Evolutionary conservation across 2,797 vertebrate species (phyloP).

Genomic region (Typhlichthys subterraneus): DNA sequence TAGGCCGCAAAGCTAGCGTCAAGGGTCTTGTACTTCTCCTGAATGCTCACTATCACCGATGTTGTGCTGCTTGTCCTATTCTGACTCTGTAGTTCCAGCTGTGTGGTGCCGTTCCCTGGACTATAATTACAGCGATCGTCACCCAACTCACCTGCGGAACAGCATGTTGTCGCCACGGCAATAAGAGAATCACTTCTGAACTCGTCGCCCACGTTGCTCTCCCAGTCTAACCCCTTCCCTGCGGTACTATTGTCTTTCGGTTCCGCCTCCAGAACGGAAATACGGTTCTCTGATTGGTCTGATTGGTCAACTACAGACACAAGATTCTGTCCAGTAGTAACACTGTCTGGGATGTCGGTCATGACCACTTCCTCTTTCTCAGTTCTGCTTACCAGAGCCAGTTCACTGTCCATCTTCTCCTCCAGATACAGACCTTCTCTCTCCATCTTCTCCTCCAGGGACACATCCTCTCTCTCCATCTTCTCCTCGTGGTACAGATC

Average conservation of each 20-base stretch:
- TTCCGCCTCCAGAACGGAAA: slow-evolving; percentile 8
- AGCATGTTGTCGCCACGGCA: slow-evolving; percentile 25
- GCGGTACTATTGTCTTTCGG: slow-evolving; percentile 20
- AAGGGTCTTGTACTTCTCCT: slow-evolving; percentile 18
- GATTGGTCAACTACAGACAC: slow-evolving; percentile 37
- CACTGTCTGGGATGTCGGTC: slow-evolving; percentile 23
- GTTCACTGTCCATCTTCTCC: slow-evolving; percentile 28
- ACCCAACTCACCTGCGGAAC: slow-evolving; percentile 20
- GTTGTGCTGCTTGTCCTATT: slow-evolving; percentile 8
- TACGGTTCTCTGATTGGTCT: slow-evolving; percentile 47
- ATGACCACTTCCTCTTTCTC: slow-evolving; percentile 18
- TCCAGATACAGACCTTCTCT: slow-evolving; percentile 22
- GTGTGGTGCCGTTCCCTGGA: slow-evolving; percentile 32
- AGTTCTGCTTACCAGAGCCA: slow-evolving; percentile 14
- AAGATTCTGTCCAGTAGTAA: slow-evolving; percentile 24
- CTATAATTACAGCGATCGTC: slow-evolving; percentile 10
- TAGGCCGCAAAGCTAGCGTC: slow-evolving; percentile 10
- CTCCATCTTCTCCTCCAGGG: too few relatives aligned
- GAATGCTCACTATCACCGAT: slow-evolving; percentile 41
- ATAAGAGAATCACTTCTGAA: slow-evolving; percentile 2
- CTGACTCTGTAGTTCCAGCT: slow-evolving; percentile 17
- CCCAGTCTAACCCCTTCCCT: slow-evolving; percentile 23
- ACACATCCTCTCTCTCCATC: slow-evolving; percentile 10
- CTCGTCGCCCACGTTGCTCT: slow-evolving; percentile 20
- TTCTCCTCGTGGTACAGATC: slow-evolving; percentile 51